Evolutionary conservation across 2,797 vertebrate species (phyloP).

Genomic region (Moxostoma hubbsi): DNA sequence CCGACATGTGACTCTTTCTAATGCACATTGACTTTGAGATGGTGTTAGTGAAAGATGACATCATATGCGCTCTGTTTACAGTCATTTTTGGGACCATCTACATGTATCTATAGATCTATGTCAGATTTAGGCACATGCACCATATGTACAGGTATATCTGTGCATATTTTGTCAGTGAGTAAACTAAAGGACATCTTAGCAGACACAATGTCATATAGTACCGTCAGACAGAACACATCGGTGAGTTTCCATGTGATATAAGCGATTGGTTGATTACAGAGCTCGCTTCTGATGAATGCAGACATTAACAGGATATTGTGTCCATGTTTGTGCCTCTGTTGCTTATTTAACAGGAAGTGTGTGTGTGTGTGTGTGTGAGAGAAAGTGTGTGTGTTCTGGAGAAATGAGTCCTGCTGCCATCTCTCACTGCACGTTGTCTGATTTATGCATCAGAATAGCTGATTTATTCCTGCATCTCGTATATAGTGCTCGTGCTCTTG

Average conservation of each 20-base stretch:
- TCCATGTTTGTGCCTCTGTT: background rate
- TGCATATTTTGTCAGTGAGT: background rate
- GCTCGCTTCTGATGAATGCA: background rate
- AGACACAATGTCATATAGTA: background rate
- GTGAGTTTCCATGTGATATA: background rate
- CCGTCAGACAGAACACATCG: background rate
- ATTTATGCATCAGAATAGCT: constrained; percentile 65
- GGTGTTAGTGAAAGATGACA: constrained; percentile 50
- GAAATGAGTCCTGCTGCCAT: background rate
- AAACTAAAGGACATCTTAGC: too few species aligned
- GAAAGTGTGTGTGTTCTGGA: background rate
- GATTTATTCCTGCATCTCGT: background rate
- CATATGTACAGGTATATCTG: background rate
- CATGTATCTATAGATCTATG: constrained; percentile 2
- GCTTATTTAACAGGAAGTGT: constrained; percentile 1
- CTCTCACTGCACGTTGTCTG: constrained; percentile 24
- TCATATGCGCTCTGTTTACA: constrained; percentile 61
- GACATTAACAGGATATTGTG: background rate
- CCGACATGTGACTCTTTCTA: constrained; percentile 60
- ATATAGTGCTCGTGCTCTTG: constrained; percentile 57
- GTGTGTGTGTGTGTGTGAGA: background rate
- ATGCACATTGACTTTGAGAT: constrained; percentile 73
- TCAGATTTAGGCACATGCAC: background rate
- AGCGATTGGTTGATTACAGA: background rate
- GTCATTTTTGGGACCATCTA: constrained; percentile 26